Evolutionary conservation across 2,797 vertebrate genomes (phyloP).

Genomic region (Rhodeus uyekii): DNA sequence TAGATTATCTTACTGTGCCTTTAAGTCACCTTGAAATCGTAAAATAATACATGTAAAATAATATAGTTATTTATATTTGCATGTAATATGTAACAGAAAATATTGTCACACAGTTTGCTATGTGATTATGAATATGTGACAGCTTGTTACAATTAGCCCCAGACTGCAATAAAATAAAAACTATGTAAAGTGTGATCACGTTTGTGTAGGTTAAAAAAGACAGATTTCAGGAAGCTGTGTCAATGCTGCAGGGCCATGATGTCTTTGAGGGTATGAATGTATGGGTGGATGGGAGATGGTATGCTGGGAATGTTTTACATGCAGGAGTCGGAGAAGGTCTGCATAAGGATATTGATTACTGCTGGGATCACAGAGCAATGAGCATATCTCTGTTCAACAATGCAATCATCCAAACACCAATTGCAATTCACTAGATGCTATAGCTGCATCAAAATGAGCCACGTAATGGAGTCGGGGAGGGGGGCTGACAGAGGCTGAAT

Average conservation of each 20-base stretch:
- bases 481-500: conserved; percentile 57
- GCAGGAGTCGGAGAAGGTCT: conserved; percentile 65
- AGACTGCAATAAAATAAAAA: background rate
- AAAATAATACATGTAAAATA: no score
- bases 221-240: background rate
- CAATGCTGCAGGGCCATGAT: conserved; percentile 55
- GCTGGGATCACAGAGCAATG: conserved; percentile 75
- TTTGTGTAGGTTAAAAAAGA: conserved; percentile 36
- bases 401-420: conserved; percentile 76
- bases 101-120: background rate
- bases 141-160: background rate
- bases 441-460: conserved; percentile 56
- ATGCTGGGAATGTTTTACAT: conserved; percentile 76
- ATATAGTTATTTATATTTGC: background rate
- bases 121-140: no score
- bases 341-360: conserved; percentile 78
- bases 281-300: conserved; percentile 69
- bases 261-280: conserved; percentile 76
- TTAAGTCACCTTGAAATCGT: no score
- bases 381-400: conserved; percentile 76
- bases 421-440: conserved; percentile 74
- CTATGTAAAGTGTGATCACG: background rate
- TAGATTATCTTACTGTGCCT: no score
- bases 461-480: conserved; percentile 38
- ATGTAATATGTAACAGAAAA: background rate